phyloP scores from a whole-genome alignment of 2,888 invertebrate genomes.

The Platynereis dumerilii region DNA sequence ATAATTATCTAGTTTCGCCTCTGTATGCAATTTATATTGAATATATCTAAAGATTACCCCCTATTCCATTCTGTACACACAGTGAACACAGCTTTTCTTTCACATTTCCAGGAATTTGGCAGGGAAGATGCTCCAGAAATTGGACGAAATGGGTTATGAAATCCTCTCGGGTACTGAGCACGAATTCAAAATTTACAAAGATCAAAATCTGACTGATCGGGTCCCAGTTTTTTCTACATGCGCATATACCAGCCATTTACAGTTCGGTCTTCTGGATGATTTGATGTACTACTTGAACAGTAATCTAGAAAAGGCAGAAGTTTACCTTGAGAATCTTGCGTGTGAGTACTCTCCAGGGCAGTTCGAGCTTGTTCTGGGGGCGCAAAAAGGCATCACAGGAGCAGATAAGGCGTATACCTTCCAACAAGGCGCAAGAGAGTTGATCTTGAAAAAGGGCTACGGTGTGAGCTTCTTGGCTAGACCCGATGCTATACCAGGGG shows the following conservation, averaged over 20 bases:
- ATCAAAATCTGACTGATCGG: too few relatives aligned
- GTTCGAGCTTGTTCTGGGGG: neutral
- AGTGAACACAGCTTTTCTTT: too few relatives aligned
- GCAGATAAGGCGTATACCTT: constrained; percentile 4
- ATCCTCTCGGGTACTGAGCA: neutral
- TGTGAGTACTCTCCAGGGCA: constrained; percentile 8
- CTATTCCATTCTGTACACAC: too few relatives aligned
- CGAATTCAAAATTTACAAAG: constrained; percentile 1
- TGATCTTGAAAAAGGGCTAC: neutral
- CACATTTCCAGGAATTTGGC: neutral
- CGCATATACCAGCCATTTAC: too few relatives aligned
- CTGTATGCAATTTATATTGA: too few relatives aligned
- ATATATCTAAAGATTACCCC: too few relatives aligned
- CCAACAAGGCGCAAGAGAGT: constrained; percentile 2
- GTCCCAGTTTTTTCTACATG: too few relatives aligned
- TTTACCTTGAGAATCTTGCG: neutral
- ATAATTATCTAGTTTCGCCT: too few relatives aligned
- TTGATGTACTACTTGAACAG: neutral
- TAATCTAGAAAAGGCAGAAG: neutral
- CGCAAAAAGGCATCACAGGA: neutral
- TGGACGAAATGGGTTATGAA: constrained; percentile 1
- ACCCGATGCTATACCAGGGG: neutral
- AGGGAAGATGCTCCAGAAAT: neutral
- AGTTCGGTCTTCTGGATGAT: neutral
- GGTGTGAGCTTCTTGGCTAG: neutral